Evolutionary conservation across 2,113 vertebrate genomes (phyloP), one percentile per base, ranked within the genome.

Genomic region (Percopsis transmontana): DNA sequence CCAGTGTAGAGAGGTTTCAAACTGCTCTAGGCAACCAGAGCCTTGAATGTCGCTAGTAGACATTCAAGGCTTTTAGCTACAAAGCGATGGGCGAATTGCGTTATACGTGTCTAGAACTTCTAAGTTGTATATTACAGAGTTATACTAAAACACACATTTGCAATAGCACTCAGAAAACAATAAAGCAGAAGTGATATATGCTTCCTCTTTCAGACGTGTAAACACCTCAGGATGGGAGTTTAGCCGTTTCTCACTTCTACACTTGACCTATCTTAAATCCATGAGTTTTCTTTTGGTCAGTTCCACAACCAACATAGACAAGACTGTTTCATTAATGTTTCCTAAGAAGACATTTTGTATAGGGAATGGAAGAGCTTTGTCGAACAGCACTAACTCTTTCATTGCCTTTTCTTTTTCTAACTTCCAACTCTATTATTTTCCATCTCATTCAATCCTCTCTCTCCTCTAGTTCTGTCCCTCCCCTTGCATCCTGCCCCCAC

Each of bases 151-250:
- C 5, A 33, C 27, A 33, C 27, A 33, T 33, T n/a, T n/a, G n/a
- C n/a, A n/a, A 33, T 1, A 8, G 68, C 64, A 61, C 44, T 19
- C 62, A 65, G 15, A 45, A 45, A 45, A 45, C 15, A 45, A 42
- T 23, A 68, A 76, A 72, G 77, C 50, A 87, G 81, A 86, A 82
- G 71, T 72, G 66, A 67, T 67, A 68, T 58, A 62, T 0, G 4
- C 45, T 85, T 83, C 83, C 78, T 72, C 76, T 79, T 82, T 81
- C 24, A 21, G 6, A 48, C n/a, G 1, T 6, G 1, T 7, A 15
- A 48, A 7, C 45, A 48, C 45, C n/a, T n/a, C n/a, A n/a, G n/a
- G n/a, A n/a, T n/a, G n/a, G n/a, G n/a, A 48, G 6, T 48, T 19
- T n/a, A 5, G 13, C 45, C 15, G n/a, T 16, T 48, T 33, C 15